Evolutionary conservation across 1,140 invertebrate genomes (phyloP).

Genomic region (Achatina immaculata): DNA sequence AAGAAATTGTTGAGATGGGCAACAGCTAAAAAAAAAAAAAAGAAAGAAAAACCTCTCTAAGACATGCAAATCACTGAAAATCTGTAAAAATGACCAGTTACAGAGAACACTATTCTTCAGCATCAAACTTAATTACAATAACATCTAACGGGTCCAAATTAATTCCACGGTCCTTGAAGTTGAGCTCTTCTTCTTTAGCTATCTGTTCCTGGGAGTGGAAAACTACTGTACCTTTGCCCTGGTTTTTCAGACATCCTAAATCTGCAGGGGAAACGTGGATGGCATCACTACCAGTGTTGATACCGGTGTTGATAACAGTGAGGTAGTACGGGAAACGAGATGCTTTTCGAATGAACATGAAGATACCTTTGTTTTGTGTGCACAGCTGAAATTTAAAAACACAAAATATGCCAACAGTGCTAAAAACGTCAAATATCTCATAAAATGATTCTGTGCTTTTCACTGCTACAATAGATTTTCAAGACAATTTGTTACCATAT

Average conservation of each 20-base stretch:
- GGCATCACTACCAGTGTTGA: slow-evolving; percentile 55
- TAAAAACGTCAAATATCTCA: no score
- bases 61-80: no score
- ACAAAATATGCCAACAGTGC: no score
- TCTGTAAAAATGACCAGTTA: no score
- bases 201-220: slow-evolving; percentile 49
- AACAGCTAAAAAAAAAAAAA: no score
- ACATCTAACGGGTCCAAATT: neutral
- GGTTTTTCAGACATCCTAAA: slow-evolving; percentile 31
- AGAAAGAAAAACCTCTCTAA: no score
- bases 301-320: slow-evolving; percentile 63
- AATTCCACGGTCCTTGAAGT: neutral
- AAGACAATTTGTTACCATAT: no score
- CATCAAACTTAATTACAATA: neutral
- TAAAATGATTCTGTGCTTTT: no score
- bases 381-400: slow-evolving; percentile 38
- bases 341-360: slow-evolving; percentile 65
- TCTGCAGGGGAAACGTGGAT: slow-evolving; percentile 32
- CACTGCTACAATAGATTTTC: no score
- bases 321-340: slow-evolving; percentile 63
- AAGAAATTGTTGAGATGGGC: no score
- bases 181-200: neutral
- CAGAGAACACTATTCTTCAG: neutral
- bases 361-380: slow-evolving; percentile 47
- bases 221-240: slow-evolving; percentile 44